Conservation (phyloP, 2,113 vertebrate genomes). For the Pavo muticus region DNA sequence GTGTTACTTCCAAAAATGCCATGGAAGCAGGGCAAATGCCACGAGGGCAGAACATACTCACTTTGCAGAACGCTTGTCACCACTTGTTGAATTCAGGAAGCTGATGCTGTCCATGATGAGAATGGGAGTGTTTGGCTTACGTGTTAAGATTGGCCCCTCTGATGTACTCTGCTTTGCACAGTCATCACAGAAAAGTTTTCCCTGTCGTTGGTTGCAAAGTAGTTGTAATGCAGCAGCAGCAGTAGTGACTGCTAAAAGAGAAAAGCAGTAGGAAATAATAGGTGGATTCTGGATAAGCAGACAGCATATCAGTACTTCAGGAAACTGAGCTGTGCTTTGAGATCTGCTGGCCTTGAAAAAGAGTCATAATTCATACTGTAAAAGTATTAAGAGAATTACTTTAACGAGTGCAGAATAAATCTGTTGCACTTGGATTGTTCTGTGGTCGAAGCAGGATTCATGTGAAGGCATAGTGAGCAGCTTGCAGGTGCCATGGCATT, state of each 20-base stretch:
- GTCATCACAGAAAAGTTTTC: neutral
- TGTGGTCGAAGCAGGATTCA: fast-evolving
- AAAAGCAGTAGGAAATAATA: neutral
- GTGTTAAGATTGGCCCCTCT: neutral
- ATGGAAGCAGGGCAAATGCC: neutral
- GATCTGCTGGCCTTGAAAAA: neutral
- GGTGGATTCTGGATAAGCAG: neutral
- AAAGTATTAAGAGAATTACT: neutral
- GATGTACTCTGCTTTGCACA: neutral
- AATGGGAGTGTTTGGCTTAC: neutral
- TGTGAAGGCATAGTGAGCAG: neutral
- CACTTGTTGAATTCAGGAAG: neutral
- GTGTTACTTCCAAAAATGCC: neutral
- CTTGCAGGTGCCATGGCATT: neutral
- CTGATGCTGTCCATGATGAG: neutral
- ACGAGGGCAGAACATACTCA: neutral
- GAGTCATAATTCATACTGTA: neutral
- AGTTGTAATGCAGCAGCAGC: neutral
- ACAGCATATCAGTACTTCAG: neutral
- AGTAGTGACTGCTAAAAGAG: neutral
- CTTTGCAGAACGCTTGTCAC: neutral
- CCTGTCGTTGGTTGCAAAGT: neutral
- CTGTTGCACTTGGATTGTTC: neutral
- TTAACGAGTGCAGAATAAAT: neutral
- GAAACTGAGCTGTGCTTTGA: neutral